Percentiles rank a stretch among this genome's conserved stretches.
phyloP scores from a whole-genome alignment of 2,113 vertebrate species.

The Cinclus mexicanus region DNA sequence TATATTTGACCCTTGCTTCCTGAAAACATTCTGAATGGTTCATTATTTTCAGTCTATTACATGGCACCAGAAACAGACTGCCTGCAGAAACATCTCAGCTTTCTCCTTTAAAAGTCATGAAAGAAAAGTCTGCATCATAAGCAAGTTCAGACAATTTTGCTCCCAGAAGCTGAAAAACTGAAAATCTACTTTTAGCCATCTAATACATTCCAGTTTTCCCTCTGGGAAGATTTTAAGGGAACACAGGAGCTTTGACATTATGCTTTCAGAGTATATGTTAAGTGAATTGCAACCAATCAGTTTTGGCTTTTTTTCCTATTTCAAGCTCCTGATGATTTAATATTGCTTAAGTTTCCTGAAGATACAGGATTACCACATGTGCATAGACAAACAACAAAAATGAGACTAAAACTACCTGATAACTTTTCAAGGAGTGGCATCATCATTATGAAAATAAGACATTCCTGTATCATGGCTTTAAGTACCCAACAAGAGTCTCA shows the following conservation, averaged over 20 bases:
- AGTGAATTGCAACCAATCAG: background rate
- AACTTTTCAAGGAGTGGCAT: background rate
- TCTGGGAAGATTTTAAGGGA: background rate
- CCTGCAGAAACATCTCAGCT: background rate
- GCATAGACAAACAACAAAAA: background rate
- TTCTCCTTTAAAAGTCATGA: background rate
- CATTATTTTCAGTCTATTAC: background rate
- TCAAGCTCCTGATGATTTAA: background rate
- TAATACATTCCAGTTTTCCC: background rate
- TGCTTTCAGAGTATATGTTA: background rate
- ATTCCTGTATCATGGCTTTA: constrained; percentile 25
- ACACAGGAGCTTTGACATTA: background rate
- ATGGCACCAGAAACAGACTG: background rate
- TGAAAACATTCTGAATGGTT: background rate
- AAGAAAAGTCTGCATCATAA: background rate
- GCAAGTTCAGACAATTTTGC: background rate
- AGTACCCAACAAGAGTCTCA: constrained; percentile 65
- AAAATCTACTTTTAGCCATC: background rate
- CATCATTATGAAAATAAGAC: background rate
- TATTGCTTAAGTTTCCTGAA: background rate
- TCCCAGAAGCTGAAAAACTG: background rate
- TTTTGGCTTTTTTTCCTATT: background rate
- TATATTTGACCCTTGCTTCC: background rate
- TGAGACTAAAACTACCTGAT: background rate
- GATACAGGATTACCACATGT: background rate